Evolutionary conservation across 2,888 invertebrate species (phyloP).

Genomic region (Candidula unifasciata): DNA sequence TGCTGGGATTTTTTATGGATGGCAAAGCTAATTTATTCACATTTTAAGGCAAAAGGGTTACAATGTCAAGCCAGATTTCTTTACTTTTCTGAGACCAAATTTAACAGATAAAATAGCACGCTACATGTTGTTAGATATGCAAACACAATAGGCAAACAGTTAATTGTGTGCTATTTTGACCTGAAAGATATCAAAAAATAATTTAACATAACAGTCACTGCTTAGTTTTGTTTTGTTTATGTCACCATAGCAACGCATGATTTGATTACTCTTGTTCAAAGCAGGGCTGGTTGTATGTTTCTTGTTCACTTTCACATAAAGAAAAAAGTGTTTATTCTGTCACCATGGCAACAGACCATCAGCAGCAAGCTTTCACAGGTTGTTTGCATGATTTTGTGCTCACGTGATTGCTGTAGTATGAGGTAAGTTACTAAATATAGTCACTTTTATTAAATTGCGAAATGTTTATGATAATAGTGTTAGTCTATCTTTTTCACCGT

Average conservation of each 20-base stretch:
- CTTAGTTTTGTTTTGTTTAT: not conserved
- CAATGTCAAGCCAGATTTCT: too few species aligned
- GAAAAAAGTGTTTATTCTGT: not conserved
- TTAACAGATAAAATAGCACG: too few species aligned
- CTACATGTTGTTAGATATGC: too few species aligned
- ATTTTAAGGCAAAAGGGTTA: too few species aligned
- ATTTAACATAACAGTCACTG: too few species aligned
- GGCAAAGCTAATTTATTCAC: too few species aligned
- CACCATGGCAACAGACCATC: conserved; percentile 35
- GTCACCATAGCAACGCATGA: conserved; percentile 26
- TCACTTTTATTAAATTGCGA: not conserved
- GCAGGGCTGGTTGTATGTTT: not conserved
- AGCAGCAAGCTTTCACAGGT: conserved; percentile 11
- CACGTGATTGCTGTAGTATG: conserved; percentile 12
- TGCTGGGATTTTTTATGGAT: too few species aligned
- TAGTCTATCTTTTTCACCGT: too few species aligned
- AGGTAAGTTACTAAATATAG: conserved; percentile 28
- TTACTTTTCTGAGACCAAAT: too few species aligned
- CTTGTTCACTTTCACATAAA: not conserved
- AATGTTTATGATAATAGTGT: not conserved
- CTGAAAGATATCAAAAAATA: too few species aligned
- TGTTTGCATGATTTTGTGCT: not conserved
- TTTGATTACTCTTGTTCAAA: not conserved
- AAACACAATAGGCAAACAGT: too few species aligned
- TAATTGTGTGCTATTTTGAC: too few species aligned